These are phyloP conservation scores for Chanos chanos DNA, from an alignment of 2,797 vertebrate genomes.

Conservation along the genomic window DNA sequence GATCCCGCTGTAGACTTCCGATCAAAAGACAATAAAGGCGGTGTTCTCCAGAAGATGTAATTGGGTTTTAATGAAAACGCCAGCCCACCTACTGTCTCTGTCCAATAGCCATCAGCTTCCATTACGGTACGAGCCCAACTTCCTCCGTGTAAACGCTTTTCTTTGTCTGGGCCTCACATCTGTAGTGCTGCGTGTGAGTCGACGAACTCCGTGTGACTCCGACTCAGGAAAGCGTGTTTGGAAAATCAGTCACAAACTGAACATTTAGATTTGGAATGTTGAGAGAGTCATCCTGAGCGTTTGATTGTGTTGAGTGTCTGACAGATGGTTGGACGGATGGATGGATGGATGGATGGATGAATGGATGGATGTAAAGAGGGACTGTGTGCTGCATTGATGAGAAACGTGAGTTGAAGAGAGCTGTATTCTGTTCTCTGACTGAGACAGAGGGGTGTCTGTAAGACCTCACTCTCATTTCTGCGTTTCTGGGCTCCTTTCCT, in stretches of 20 bases:
- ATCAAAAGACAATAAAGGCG: conserved; percentile 54
- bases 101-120: conserved; percentile 10
- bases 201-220: not conserved
- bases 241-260: too few relatives aligned
- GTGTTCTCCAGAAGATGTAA: conserved; percentile 16
- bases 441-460: conserved; percentile 25
- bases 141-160: not conserved
- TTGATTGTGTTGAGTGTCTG: too few relatives aligned
- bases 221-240: not conserved
- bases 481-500: conserved; percentile 49
- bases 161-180: conserved; percentile 7
- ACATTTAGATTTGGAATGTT: too few relatives aligned
- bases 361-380: too few relatives aligned
- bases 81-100: conserved; percentile 21
- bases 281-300: too few relatives aligned
- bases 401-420: not conserved
- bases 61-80: conserved; percentile 32
- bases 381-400: not conserved
- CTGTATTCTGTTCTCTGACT: conserved; percentile 14
- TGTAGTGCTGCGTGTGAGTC: conserved; percentile 10
- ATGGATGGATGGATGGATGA: too few relatives aligned
- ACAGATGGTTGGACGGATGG: too few relatives aligned
- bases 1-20: conserved; percentile 37
- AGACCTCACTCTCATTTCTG: conserved; percentile 33
- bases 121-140: conserved; percentile 13